Conservation (phyloP, 1,140 invertebrate species). For the Aphidius ervi region DNA sequence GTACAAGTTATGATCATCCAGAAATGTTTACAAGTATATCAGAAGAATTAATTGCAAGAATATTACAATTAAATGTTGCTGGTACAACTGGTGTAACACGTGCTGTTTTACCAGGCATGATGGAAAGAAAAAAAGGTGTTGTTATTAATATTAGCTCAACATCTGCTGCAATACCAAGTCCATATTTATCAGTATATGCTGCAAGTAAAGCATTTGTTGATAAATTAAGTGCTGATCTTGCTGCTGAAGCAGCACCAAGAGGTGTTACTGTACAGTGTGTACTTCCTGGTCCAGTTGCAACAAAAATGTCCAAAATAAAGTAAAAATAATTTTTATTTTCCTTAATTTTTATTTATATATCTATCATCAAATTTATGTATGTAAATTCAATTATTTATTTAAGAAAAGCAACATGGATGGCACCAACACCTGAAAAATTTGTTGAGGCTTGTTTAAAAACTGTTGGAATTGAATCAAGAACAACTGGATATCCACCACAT, state of each 20-base stretch:
- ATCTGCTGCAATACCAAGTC: conserved; percentile 72
- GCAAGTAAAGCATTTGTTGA: conserved; percentile 87
- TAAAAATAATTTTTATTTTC: conserved; percentile 27
- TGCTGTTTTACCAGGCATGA: conserved; percentile 85
- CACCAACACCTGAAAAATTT: conserved; percentile 73
- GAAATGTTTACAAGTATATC: conserved; percentile 74
- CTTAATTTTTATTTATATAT: conserved; percentile 9
- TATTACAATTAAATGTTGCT: conserved; percentile 58
- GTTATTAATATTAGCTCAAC: conserved; percentile 91
- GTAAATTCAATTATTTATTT: conserved; percentile 5
- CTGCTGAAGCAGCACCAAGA: conserved; percentile 70
- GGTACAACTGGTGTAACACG: conserved; percentile 62
- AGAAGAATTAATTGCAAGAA: conserved; percentile 49
- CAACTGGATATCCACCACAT: conserved; percentile 78
- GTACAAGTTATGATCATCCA: conserved; percentile 84
- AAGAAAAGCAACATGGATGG: conserved; percentile 70
- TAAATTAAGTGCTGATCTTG: conserved; percentile 77
- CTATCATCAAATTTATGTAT: conserved; percentile 1
- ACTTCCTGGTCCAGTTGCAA: conserved; percentile 83
- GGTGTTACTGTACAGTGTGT: conserved; percentile 84
- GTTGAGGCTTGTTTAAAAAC: conserved; percentile 74
- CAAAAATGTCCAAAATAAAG: conserved; percentile 86
- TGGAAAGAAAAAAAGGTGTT: conserved; percentile 75
- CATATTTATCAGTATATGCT: conserved; percentile 82
- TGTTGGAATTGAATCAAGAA: conserved; percentile 68